Base-by-base conservation (phyloP, 2,888 invertebrate species). In the Pyrocoelia pectoralis region DNA sequence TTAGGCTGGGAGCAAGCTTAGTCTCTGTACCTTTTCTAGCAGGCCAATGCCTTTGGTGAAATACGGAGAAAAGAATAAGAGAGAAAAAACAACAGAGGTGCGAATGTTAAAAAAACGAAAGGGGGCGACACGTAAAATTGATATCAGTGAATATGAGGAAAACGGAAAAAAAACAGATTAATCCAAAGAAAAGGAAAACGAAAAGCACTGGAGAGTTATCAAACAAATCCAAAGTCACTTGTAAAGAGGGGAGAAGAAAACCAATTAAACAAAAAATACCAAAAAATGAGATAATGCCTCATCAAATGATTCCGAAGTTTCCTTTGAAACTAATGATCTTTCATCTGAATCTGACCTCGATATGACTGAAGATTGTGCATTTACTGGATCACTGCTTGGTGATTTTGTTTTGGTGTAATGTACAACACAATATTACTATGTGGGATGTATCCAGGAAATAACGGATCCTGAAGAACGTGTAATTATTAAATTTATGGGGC, bases 1-100 rank as follows among this genome's bases (percentile, higher is more conserved):
- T n/a, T n/a, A n/a, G n/a, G n/a, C n/a, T n/a, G n/a, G n/a, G n/a
- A n/a, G n/a, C n/a, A n/a, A n/a, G n/a, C n/a, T n/a, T n/a, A n/a
- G n/a, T n/a, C n/a, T n/a, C n/a, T n/a, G n/a, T n/a, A n/a, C n/a
- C n/a, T n/a, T n/a, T n/a, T n/a, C n/a, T n/a, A n/a, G n/a, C n/a
- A n/a, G n/a, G n/a, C n/a, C n/a, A n/a, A n/a, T n/a, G n/a, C n/a
- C n/a, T n/a, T n/a, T n/a, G n/a, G n/a, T n/a, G n/a, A n/a, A n/a
- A n/a, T n/a, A n/a, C n/a, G n/a, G n/a, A n/a, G 41, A 41, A 41
- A 41, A 41, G n/a, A 41, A 41, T 41, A 13, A 41, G 41, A 41
- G 12, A 41, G 41, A 41, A 41, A 14, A 3, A 13, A 14, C 41
- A 41, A 41, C 13, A 12, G 5, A 38, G 38, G 38, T 38, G 38